phyloP scores from a whole-genome alignment of 2,797 vertebrate genomes.

The Spheniscus humboldti region DNA sequence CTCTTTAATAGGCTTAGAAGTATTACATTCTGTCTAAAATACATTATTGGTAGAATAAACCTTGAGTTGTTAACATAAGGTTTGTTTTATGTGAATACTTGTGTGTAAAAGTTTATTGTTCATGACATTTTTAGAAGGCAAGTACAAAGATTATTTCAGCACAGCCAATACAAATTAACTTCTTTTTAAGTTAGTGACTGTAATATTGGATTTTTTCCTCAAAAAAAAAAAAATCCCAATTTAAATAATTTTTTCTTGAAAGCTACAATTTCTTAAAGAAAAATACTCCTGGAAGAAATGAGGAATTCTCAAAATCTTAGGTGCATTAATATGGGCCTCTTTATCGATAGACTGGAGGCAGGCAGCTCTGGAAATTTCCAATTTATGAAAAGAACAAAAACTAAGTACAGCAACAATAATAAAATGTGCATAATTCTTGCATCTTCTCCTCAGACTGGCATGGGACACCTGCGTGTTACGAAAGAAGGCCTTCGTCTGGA shows the following conservation, averaged over 20 bases:
- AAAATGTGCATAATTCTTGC: neutral
- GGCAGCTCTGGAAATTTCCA: neutral
- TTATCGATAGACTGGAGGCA: neutral
- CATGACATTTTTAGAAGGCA: neutral
- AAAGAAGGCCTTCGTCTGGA: slow-evolving; percentile 88
- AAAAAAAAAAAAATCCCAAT: too few species aligned
- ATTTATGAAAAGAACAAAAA: neutral
- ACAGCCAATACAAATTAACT: neutral
- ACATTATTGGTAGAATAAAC: neutral
- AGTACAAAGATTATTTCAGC: neutral
- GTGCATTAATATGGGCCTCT: neutral
- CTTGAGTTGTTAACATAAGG: neutral
- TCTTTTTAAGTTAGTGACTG: neutral
- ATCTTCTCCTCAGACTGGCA: slow-evolving; percentile 82
- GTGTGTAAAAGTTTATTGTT: neutral
- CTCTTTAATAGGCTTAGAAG: neutral
- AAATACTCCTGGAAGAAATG: neutral
- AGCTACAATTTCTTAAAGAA: neutral
- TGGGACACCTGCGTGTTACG: slow-evolving; percentile 88
- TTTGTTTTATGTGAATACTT: neutral
- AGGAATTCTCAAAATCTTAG: neutral
- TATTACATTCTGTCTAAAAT: neutral
- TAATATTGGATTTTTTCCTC: neutral
- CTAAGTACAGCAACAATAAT: neutral
- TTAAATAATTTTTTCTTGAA: neutral